A percentile compares a stretch with the other conserved stretches of the same genome.
phyloP scores from a whole-genome alignment of 2,113 vertebrate species.

The Indicator indicator region DNA sequence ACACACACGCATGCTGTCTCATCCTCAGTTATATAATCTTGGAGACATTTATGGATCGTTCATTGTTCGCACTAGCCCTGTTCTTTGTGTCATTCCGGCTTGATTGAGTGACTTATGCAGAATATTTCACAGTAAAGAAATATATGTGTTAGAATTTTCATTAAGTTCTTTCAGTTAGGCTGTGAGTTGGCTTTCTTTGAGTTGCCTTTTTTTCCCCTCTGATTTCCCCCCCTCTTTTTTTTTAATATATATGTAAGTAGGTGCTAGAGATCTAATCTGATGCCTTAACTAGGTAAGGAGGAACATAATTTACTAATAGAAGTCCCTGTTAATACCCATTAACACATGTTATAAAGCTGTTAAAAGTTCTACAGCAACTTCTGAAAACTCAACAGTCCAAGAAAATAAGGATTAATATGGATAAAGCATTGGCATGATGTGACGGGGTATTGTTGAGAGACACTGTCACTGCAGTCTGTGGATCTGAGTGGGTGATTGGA shows the following conservation, averaged over 20 bases:
- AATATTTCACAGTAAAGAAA: background rate
- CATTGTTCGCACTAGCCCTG: background rate
- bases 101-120: background rate
- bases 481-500: background rate
- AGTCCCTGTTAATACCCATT: background rate
- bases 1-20: background rate
- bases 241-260: background rate
- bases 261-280: background rate
- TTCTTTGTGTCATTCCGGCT: slow-evolving; percentile 18
- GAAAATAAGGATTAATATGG: background rate
- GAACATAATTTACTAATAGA: background rate
- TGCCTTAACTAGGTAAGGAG: background rate
- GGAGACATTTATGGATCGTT: slow-evolving; percentile 41
- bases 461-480: background rate
- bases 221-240: background rate
- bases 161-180: background rate
- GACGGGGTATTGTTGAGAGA: background rate
- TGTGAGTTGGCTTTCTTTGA: background rate
- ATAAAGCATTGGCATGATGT: background rate
- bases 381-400: background rate
- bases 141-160: background rate
- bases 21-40: slow-evolving; percentile 37
- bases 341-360: background rate
- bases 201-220: background rate
- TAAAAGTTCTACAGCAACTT: background rate